Conservation (phyloP, 2,113 vertebrate species). For the Craseonycteris thonglongyai region DNA sequence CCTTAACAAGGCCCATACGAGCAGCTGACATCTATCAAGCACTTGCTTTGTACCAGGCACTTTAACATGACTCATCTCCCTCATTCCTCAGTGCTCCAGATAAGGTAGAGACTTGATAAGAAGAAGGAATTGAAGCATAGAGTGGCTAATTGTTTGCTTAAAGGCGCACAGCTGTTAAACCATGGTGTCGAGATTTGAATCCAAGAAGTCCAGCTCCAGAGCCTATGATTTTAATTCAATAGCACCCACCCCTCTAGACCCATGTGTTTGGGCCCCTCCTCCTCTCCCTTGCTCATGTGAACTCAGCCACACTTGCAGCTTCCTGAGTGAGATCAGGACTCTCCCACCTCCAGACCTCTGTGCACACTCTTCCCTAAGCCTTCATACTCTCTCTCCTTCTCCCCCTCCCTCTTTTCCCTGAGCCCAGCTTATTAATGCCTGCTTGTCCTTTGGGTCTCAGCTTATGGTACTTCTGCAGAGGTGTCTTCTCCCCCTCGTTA, state of each 20-base stretch:
- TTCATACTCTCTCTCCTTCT: background rate
- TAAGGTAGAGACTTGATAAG: background rate
- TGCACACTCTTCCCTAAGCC: background rate
- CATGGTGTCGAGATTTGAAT: background rate
- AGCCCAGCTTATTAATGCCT: background rate
- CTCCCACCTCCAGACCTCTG: background rate
- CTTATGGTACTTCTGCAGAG: background rate
- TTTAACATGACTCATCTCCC: background rate
- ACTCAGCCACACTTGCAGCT: background rate
- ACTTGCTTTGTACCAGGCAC: background rate
- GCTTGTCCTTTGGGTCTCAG: background rate
- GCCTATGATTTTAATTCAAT: background rate
- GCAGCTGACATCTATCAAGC: background rate
- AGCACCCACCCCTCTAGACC: background rate
- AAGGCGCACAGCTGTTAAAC: background rate
- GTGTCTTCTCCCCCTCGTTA: background rate
- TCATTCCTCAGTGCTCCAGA: background rate
- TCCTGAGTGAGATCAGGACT: background rate
- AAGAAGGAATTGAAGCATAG: background rate
- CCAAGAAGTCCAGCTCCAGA: background rate
- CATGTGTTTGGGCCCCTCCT: accelerated
- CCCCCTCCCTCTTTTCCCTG: too few relatives aligned
- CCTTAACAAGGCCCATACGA: background rate
- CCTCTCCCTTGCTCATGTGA: background rate
- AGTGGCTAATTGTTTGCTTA: background rate